Evolutionary conservation across 2,888 invertebrate genomes (phyloP).

Genomic region (Phytoseiulus persimilis): DNA sequence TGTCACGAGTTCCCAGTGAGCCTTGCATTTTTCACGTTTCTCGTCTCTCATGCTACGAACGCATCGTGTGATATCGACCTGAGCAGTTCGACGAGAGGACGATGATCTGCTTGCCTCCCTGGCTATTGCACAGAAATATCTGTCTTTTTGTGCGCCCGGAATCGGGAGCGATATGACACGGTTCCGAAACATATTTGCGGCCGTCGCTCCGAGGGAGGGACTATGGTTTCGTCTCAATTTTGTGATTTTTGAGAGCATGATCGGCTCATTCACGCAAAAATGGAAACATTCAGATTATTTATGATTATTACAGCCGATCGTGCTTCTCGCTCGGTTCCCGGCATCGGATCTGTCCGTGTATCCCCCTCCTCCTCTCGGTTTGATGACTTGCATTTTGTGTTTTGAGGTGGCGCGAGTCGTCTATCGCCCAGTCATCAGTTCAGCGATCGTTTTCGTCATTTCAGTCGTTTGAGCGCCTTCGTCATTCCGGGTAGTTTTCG

Average conservation of each 20-base stretch:
- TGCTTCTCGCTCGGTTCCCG: not conserved
- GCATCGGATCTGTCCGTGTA: not conserved
- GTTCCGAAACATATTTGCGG: not conserved
- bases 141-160: not conserved
- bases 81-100: no score
- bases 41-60: no score
- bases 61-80: no score
- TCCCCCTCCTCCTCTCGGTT: not conserved
- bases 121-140: no score
- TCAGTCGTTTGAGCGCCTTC: not conserved
- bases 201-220: not conserved
- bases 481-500: not conserved
- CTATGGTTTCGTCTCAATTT: not conserved
- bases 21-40: no score
- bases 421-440: not conserved
- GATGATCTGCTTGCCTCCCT: no score
- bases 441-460: not conserved
- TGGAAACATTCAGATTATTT: not conserved
- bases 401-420: not conserved
- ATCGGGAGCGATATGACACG: not conserved
- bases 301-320: not conserved
- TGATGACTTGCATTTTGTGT: not conserved
- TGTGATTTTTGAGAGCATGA: not conserved
- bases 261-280: not conserved
- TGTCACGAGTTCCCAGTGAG: no score